Evolutionary conservation across 1,140 invertebrate genomes (phyloP).

Genomic region (Tribolium castaneum): DNA sequence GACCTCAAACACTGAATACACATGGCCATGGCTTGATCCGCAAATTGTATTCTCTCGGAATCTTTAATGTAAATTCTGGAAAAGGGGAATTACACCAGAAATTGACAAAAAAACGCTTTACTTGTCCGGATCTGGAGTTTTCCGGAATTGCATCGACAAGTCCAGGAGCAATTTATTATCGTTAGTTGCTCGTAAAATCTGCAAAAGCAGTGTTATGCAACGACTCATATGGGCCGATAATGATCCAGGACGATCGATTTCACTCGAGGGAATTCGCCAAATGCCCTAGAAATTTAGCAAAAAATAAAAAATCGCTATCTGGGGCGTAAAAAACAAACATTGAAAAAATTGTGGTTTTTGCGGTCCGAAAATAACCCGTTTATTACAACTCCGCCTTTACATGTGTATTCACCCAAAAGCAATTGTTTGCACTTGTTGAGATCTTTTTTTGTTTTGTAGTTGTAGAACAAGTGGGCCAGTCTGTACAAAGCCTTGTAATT

Average conservation of each 20-base stretch:
- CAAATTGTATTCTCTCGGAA: slow-evolving; percentile 80
- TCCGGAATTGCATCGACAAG: slow-evolving; percentile 80
- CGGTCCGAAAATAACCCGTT: slow-evolving; percentile 87
- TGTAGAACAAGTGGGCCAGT: slow-evolving; percentile 85
- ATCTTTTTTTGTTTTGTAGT: slow-evolving; percentile 76
- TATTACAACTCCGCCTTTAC: slow-evolving; percentile 72
- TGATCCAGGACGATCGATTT: slow-evolving; percentile 92
- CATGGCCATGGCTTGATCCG: slow-evolving; percentile 79
- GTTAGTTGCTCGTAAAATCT: slow-evolving; percentile 81
- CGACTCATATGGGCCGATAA: slow-evolving; percentile 92
- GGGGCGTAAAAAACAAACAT: slow-evolving; percentile 68
- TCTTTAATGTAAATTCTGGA: slow-evolving; percentile 83
- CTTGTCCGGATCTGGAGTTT: slow-evolving; percentile 85
- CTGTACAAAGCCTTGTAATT: slow-evolving; percentile 95
- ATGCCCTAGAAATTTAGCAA: slow-evolving; percentile 72
- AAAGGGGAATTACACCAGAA: slow-evolving; percentile 42
- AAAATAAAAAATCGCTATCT: background rate
- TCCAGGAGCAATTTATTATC: slow-evolving; percentile 86
- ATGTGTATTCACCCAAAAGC: slow-evolving; percentile 75
- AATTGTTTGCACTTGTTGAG: slow-evolving; percentile 77
- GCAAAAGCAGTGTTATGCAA: slow-evolving; percentile 82
- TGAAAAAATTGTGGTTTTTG: slow-evolving; percentile 90
- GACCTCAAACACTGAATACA: slow-evolving; percentile 72
- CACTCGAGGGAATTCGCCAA: slow-evolving; percentile 89
- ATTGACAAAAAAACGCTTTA: slow-evolving; percentile 61